Conservation (phyloP, 1,140 invertebrate genomes). For the Notospermus geniculatus region DNA sequence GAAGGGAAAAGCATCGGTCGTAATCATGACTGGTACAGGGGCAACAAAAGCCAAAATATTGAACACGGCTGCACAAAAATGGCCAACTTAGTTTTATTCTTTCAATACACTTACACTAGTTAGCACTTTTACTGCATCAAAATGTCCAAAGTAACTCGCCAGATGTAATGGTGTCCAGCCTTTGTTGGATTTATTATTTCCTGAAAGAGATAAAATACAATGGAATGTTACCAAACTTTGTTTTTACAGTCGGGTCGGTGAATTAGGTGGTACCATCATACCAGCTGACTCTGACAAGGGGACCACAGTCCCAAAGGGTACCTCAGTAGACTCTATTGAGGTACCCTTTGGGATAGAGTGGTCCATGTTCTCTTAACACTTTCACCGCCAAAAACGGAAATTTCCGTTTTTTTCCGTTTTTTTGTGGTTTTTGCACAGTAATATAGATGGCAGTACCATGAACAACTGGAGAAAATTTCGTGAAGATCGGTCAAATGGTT, state of each 20-base stretch:
- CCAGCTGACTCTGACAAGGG: background rate
- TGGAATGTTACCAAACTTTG: background rate
- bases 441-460: no score
- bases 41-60: no score
- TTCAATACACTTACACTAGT: constrained; percentile 43
- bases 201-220: constrained; percentile 26
- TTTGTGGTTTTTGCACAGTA: no score
- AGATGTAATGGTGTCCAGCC: constrained; percentile 59
- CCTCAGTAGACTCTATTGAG: background rate
- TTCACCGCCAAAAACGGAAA: no score
- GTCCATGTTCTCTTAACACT: background rate
- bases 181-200: constrained; percentile 57
- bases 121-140: constrained; percentile 47
- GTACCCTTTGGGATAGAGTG: background rate
- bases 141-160: constrained; percentile 60
- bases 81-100: background rate
- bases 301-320: background rate
- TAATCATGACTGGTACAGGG: no score
- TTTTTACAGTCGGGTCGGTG: background rate
- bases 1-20: constrained; percentile 18
- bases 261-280: background rate
- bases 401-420: no score
- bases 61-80: no score
- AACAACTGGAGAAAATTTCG: no score
- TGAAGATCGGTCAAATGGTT: no score